Conservation (phyloP, 2,888 invertebrate species). For the Bibio marci region DNA sequence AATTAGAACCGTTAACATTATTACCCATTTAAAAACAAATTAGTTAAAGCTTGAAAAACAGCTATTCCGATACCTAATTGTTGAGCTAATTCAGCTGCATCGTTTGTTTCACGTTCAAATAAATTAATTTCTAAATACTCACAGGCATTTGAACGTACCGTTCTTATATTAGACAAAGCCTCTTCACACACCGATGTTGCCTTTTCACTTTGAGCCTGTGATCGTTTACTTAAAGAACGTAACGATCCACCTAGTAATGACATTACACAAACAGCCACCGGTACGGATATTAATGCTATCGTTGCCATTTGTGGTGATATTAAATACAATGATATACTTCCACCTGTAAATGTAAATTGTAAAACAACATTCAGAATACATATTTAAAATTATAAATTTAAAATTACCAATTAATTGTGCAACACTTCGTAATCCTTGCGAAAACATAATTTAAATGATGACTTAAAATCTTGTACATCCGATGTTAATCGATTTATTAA, state of each 20-base stretch:
- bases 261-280: conserved; percentile 71
- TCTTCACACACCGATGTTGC: conserved; percentile 84
- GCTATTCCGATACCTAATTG: conserved; percentile 81
- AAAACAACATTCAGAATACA: no score
- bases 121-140: conserved; percentile 64
- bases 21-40: conserved; percentile 68
- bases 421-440: conserved; percentile 73
- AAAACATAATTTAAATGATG: conserved; percentile 85
- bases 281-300: conserved; percentile 68
- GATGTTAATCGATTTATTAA: conserved; percentile 77
- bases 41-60: conserved; percentile 76
- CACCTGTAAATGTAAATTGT: conserved; percentile 14
- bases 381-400: background rate
- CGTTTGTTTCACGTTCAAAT: conserved; percentile 55
- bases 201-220: conserved; percentile 69
- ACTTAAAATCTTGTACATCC: conserved; percentile 95
- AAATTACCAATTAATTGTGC: conserved; percentile 51
- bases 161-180: conserved; percentile 81
- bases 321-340: conserved; percentile 40
- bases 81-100: conserved; percentile 50
- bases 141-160: conserved; percentile 87
- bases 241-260: conserved; percentile 64
- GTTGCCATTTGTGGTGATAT: conserved; percentile 85
- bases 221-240: conserved; percentile 55
- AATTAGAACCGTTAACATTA: no score